These are phyloP conservation scores for Furcifer pardalis DNA, from an alignment of 2,797 vertebrate species.

Conservation along the genomic window DNA sequence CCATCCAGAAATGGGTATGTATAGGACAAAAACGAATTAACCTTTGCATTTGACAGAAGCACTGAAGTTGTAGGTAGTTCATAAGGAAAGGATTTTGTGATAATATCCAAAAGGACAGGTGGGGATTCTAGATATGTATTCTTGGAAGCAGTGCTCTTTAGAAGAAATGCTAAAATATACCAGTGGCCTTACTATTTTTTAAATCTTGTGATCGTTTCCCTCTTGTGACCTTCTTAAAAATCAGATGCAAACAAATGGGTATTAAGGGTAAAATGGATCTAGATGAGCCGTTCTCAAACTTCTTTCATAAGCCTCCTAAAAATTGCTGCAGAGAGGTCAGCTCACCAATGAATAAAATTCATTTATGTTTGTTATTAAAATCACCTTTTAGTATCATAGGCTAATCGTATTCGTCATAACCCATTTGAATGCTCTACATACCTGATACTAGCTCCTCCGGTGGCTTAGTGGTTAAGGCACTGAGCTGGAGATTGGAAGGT, in stretches of 20 bases:
- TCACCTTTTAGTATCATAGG: background rate
- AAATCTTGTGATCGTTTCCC: background rate
- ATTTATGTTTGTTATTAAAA: background rate
- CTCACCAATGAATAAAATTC: background rate
- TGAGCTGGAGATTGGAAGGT: too few relatives aligned
- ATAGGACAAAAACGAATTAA: background rate
- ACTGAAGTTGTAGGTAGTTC: background rate
- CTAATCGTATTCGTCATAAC: background rate
- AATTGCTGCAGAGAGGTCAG: background rate
- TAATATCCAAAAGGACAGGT: background rate
- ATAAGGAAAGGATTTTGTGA: background rate
- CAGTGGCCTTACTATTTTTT: background rate
- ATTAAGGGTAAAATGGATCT: conserved; percentile 19
- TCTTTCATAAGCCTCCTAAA: background rate
- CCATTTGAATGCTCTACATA: too few relatives aligned
- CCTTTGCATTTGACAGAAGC: background rate
- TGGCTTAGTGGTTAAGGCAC: too few relatives aligned
- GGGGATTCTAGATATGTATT: background rate
- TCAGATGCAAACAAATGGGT: background rate
- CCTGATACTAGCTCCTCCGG: too few relatives aligned
- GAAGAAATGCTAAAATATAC: background rate
- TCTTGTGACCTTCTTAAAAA: background rate
- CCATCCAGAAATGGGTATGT: conserved; percentile 63
- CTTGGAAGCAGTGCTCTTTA: background rate
- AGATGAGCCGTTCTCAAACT: background rate